These are phyloP conservation scores for Sebastes itinus DNA, from an alignment of 2,797 vertebrate genomes.

Conservation along the genomic window DNA sequence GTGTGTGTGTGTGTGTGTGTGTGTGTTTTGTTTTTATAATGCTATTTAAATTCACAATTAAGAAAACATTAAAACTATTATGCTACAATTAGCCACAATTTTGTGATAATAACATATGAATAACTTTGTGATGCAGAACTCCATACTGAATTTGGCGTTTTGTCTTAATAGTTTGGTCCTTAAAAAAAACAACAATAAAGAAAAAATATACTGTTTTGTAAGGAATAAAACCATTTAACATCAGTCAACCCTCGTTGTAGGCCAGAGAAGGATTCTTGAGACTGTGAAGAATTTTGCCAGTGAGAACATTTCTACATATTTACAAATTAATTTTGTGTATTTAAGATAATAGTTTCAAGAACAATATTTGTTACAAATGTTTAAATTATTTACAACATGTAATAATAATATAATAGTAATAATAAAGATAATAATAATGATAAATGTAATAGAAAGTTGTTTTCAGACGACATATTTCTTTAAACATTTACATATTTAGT, in stretches of 20 bases:
- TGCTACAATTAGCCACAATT: background rate
- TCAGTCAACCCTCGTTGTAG: no score
- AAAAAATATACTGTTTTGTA: no score
- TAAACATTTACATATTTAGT: no score
- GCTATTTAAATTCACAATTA: background rate
- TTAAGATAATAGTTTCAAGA: background rate
- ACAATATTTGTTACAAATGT: background rate
- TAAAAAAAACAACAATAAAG: no score
- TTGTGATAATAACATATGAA: background rate
- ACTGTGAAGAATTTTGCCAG: background rate
- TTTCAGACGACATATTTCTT: no score
- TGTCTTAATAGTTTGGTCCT: no score
- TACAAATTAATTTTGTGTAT: background rate
- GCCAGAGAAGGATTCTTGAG: no score
- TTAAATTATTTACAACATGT: no score
- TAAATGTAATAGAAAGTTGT: no score
- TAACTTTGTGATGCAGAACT: background rate
- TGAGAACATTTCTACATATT: background rate
- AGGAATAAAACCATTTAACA: no score
- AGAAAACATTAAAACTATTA: background rate
- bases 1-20: slow-evolving; percentile 2
- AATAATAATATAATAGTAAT: no score
- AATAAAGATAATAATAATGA: background rate
- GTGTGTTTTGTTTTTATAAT: background rate
- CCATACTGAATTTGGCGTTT: no score